Conservation (phyloP, 2,113 vertebrate genomes). For the Apteryx mantelli region DNA sequence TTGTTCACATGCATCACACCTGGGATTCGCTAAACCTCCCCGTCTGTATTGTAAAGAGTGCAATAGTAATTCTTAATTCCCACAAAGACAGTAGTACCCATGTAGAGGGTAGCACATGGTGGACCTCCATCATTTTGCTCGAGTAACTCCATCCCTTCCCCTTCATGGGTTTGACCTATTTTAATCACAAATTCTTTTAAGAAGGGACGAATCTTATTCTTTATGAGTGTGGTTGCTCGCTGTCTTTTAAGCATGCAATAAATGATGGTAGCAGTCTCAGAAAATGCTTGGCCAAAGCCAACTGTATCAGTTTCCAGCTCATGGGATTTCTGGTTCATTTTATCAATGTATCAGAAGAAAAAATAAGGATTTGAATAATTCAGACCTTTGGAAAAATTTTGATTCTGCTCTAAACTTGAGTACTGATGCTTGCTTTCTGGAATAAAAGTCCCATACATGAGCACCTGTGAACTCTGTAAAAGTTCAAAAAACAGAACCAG, state of each 20-base stretch:
- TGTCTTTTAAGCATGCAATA: not conserved
- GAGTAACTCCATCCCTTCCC: not conserved
- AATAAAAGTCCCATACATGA: not conserved
- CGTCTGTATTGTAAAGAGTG: not conserved
- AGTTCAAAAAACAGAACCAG: constrained; percentile 64
- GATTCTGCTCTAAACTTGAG: constrained; percentile 1
- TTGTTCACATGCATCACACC: not conserved
- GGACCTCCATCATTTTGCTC: not conserved
- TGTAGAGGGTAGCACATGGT: accelerated
- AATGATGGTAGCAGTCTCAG: not conserved
- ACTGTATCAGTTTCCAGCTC: not conserved
- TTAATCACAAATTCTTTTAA: not conserved
- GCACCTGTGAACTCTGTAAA: constrained; percentile 50
- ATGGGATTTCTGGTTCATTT: not conserved
- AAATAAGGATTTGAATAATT: not conserved
- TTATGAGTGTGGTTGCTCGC: not conserved
- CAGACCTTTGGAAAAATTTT: not conserved
- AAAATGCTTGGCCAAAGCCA: constrained; percentile 31
- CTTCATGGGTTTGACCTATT: not conserved
- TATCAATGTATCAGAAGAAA: not conserved
- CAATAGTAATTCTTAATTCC: too few species aligned
- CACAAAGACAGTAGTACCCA: too few species aligned
- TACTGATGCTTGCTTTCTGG: not conserved
- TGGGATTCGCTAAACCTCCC: not conserved
- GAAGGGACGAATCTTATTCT: not conserved